Evolutionary conservation across 2,113 vertebrate genomes (phyloP).

Genomic region (Solea senegalensis): DNA sequence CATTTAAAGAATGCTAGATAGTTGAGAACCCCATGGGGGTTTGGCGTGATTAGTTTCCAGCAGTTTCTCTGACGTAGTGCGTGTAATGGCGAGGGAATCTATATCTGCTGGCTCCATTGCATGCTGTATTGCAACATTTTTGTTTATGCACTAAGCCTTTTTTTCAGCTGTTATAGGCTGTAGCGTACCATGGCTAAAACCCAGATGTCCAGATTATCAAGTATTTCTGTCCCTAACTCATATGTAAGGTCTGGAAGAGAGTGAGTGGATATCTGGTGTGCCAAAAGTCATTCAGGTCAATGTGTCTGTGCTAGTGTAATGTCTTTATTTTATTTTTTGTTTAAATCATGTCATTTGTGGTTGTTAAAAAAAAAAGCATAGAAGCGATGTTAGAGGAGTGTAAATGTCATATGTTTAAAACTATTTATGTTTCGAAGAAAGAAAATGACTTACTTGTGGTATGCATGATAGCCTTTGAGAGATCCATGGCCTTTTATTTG

Average conservation of each 20-base stretch:
- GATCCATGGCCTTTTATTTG: conserved; percentile 61
- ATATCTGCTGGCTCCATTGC: conserved; percentile 65
- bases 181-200: conserved; percentile 70
- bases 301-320: conserved; percentile 67
- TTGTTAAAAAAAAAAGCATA: conserved; percentile 53
- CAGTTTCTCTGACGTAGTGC: conserved; percentile 56
- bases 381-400: conserved; percentile 59
- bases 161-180: conserved; percentile 77
- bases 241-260: conserved; percentile 33
- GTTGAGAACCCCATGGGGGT: conserved; percentile 48
- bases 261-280: conserved; percentile 68
- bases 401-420: conserved; percentile 55
- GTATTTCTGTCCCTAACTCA: conserved; percentile 30
- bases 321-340: conserved; percentile 54
- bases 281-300: conserved; percentile 79
- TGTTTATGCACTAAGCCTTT: conserved; percentile 75
- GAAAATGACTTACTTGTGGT: conserved; percentile 22
- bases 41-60: conserved; percentile 59
- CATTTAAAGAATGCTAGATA: conserved; percentile 62
- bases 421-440: conserved; percentile 62
- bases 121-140: conserved; percentile 74
- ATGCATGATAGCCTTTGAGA: conserved; percentile 58
- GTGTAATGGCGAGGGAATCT: conserved; percentile 56
- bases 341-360: conserved; percentile 48
- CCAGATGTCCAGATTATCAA: conserved; percentile 53